Percentiles rank a stretch among this genome's conserved stretches.
Conservation (phyloP, 2,113 vertebrate genomes). For the Aramus guarauna region DNA sequence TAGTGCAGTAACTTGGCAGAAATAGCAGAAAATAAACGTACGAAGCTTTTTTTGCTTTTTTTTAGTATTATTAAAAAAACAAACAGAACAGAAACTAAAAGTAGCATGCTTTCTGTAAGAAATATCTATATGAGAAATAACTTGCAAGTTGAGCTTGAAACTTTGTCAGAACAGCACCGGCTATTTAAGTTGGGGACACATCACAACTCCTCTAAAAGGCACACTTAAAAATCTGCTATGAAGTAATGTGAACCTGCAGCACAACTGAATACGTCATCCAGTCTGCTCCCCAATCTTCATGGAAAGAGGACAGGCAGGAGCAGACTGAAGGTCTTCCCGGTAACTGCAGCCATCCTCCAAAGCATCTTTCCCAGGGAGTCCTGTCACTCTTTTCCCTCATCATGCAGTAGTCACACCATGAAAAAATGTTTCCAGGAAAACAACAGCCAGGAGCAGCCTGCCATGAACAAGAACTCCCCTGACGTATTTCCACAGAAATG, state of each 20-base stretch:
- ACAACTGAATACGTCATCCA: not conserved
- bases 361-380: not conserved
- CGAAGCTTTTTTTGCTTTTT: not conserved
- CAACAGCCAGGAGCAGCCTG: not conserved
- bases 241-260: not conserved
- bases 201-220: not conserved
- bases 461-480: not conserved
- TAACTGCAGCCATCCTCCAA: not conserved
- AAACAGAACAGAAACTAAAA: not conserved
- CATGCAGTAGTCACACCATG: not conserved
- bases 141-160: not conserved
- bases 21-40: not conserved
- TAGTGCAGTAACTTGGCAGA: not conserved
- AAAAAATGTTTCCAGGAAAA: not conserved
- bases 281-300: not conserved
- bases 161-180: not conserved
- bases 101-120: not conserved
- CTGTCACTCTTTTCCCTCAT: not conserved
- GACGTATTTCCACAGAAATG: rapidly evolving
- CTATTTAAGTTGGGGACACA: not conserved
- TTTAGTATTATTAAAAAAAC: not conserved
- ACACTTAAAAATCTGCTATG: not conserved
- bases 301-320: not conserved
- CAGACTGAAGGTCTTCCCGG: not conserved
- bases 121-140: not conserved